Evolutionary conservation across 23 tunicate species (phyloP).

Genomic region (Trididemnum nubilum): DNA sequence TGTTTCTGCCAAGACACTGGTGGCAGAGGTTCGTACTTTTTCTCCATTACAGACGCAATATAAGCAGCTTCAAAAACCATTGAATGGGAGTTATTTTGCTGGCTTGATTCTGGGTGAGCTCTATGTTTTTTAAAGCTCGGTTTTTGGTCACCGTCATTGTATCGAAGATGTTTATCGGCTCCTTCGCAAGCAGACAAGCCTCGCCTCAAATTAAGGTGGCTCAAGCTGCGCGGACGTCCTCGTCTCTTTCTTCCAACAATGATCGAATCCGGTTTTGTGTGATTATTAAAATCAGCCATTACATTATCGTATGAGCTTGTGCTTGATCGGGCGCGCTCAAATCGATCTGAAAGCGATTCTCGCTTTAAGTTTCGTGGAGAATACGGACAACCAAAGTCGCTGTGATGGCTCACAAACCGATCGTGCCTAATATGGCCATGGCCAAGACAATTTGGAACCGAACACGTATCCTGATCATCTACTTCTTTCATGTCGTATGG

Average conservation of each 20-base stretch:
- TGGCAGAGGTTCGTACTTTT: not conserved
- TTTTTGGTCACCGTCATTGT: not conserved
- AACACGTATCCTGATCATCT: slow-evolving; percentile 26
- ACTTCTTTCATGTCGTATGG: slow-evolving; percentile 11
- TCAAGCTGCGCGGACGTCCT: slow-evolving; percentile 7
- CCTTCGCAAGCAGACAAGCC: not conserved
- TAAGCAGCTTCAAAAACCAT: slow-evolving; percentile 10
- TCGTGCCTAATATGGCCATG: slow-evolving; percentile 58
- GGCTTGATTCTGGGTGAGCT: not conserved
- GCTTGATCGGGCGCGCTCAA: not conserved
- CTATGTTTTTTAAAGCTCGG: not conserved
- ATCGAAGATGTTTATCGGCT: not conserved
- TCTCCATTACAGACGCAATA: slow-evolving; percentile 1
- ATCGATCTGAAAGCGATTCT: slow-evolving; percentile 35
- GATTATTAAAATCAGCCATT: slow-evolving; percentile 1
- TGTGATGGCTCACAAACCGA: slow-evolving; percentile 60
- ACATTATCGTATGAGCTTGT: not conserved
- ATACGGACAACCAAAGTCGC: slow-evolving; percentile 86
- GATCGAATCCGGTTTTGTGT: not conserved
- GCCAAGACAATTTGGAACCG: slow-evolving; percentile 65
- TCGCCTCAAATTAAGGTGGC: not conserved
- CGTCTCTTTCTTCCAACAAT: not conserved
- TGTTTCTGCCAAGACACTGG: slow-evolving; percentile 60
- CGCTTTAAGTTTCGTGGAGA: slow-evolving; percentile 58
- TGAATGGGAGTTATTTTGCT: not conserved